Percentiles rank a stretch among this genome's conserved stretches.
These are phyloP conservation scores for Meloe dianella DNA, from an alignment of 2,888 invertebrate species.

Conservation along the genomic window DNA sequence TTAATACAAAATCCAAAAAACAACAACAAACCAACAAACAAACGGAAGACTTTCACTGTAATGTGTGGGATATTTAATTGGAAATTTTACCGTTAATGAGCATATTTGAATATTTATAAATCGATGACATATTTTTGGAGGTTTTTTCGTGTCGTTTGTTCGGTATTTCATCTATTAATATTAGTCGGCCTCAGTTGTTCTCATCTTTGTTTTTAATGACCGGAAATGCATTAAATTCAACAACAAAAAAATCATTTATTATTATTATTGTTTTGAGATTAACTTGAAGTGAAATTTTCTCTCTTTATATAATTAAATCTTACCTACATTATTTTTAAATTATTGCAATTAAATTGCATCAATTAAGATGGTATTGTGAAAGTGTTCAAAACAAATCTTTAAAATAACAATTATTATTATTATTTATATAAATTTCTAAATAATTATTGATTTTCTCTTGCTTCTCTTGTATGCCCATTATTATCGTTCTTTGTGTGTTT, in stretches of 20 bases:
- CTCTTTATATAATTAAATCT: neutral
- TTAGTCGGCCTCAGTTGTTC: neutral
- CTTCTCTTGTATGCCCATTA: neutral
- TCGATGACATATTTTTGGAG: neutral
- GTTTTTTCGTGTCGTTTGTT: too few relatives aligned
- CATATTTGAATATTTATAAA: conserved; percentile 15
- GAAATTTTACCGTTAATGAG: conserved; percentile 30
- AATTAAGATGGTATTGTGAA: neutral
- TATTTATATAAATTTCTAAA: neutral
- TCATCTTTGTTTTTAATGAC: neutral
- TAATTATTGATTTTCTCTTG: conserved; percentile 1
- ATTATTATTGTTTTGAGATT: neutral
- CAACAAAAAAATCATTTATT: too few relatives aligned
- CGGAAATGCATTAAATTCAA: conserved; percentile 5
- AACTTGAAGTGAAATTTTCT: neutral
- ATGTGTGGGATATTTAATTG: conserved; percentile 29
- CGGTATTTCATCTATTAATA: neutral
- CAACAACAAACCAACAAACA: too few relatives aligned
- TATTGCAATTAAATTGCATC: conserved; percentile 3
- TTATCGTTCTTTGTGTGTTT: neutral
- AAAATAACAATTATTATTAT: neutral
- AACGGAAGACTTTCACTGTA: conserved; percentile 27
- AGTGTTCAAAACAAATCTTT: neutral
- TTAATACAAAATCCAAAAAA: too few relatives aligned
- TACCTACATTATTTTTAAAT: neutral